These are phyloP conservation scores for Hemithea aestivaria DNA, from an alignment of 2,888 invertebrate genomes.

Conservation along the genomic window DNA sequence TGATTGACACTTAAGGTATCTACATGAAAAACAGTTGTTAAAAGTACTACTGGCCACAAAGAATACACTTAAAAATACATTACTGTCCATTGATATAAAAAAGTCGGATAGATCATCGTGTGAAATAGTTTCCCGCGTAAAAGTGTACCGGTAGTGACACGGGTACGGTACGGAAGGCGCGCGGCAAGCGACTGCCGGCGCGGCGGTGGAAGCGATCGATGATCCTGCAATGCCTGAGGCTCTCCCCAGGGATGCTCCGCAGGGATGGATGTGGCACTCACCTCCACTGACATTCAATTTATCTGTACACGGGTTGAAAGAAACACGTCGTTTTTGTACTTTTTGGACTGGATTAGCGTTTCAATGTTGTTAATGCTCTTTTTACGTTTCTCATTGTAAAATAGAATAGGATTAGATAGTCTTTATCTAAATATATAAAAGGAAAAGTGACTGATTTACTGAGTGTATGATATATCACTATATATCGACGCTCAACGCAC, in stretches of 20 bases:
- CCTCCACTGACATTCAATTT: constrained; percentile 12
- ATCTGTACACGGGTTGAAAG: background rate
- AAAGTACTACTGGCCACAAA: too few relatives aligned
- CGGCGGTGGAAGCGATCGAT: constrained; percentile 42
- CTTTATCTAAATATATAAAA: too few relatives aligned
- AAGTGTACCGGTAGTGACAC: constrained; percentile 55
- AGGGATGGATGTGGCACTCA: constrained; percentile 31
- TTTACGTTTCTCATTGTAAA: too few relatives aligned
- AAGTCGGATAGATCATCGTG: constrained; percentile 25
- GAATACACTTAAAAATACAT: background rate
- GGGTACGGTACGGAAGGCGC: constrained; percentile 48
- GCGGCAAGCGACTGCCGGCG: constrained; percentile 55
- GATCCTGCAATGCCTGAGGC: constrained; percentile 45
- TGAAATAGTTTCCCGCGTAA: constrained; percentile 62
- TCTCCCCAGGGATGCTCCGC: constrained; percentile 74
- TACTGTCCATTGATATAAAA: background rate
- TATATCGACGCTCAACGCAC: too few relatives aligned
- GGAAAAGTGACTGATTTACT: too few relatives aligned
- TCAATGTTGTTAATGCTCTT: too few relatives aligned
- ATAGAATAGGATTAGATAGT: too few relatives aligned
- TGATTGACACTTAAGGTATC: too few relatives aligned
- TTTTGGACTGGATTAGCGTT: too few relatives aligned
- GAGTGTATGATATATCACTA: too few relatives aligned
- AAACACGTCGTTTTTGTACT: too few relatives aligned
- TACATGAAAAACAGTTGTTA: too few relatives aligned